Base-by-base conservation (phyloP, 2,113 vertebrate species). In the Etheostoma spectabile region DNA sequence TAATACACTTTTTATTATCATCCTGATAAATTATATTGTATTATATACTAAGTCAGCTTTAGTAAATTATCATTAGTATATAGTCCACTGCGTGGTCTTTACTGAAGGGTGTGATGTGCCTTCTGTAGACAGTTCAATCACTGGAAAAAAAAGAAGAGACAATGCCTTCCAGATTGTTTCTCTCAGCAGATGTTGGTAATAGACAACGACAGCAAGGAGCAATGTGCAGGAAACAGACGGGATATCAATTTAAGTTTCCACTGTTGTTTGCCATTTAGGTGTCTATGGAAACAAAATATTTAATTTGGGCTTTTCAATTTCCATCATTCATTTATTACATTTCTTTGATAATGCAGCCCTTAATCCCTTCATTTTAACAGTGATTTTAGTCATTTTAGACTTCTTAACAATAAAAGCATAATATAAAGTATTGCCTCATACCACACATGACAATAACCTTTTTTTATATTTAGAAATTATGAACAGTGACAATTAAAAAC, bases 111-210 rank as follows among this genome's bases (percentile, higher is more conserved):
- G 84, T 83, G 27, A 77, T 65, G 66, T 42, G 45, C 35, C 82
- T 56, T 73, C 49, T 66, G 57, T 75, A 74, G 64, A 76, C 49
- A 66, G 86, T 86, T 93, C 84, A 77, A 90, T 92, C 89, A 87
- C 60, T 83, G 88, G 91, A 93, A 93, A 94, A 93, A 38, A 38
- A 38, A 38, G 5, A 35, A 88, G 59, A 92, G 82, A 84, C 80
- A 81, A 91, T 90, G 86, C 70, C 87, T 94, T 93, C 84, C 92
- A 92, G 78, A 93, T 88, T 92, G 74, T 83, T 88, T 89, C 82
- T 88, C 82, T 85, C 72, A 56, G 80, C 92, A 91, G 86, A 92
- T 92, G 88, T 89, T 84, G 33, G 82, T 71, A 83, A 82, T 73
- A 73, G 87, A 85, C 49, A 38, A 68, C 46, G 79, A 85, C 87